phyloP scores from a whole-genome alignment of 2,888 invertebrate genomes.

The Tetragnatha montana region DNA sequence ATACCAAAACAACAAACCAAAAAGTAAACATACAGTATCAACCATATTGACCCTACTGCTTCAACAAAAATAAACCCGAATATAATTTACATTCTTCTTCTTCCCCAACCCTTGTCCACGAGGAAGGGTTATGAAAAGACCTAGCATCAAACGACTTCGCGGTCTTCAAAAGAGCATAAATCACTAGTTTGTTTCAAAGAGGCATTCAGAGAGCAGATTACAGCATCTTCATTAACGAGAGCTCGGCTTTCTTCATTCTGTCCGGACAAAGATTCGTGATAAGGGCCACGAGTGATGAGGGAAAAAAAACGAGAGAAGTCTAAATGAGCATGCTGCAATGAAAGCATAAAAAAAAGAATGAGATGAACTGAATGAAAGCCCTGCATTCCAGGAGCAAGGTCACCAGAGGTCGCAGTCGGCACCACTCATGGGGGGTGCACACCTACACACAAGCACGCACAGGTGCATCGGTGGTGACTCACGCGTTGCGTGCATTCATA shows the following conservation, averaged over 20 bases:
- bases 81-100: background rate
- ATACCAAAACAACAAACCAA: too few species aligned
- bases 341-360: slow-evolving; percentile 11
- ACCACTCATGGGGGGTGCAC: slow-evolving; percentile 36
- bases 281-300: slow-evolving; percentile 4
- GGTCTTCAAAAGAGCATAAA: background rate
- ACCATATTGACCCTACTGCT: too few species aligned
- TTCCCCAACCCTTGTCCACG: background rate
- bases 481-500: slow-evolving; percentile 42
- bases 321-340: slow-evolving; percentile 16
- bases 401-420: slow-evolving; percentile 55
- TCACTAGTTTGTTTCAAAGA: slow-evolving; percentile 27
- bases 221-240: slow-evolving; percentile 51
- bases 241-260: slow-evolving; percentile 18
- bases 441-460: slow-evolving; percentile 65
- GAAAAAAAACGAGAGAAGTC: slow-evolving; percentile 10
- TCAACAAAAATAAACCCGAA: too few species aligned
- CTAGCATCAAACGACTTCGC: background rate
- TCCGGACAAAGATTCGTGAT: slow-evolving; percentile 36
- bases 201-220: background rate
- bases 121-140: background rate
- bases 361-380: slow-evolving; percentile 52
- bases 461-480: slow-evolving; percentile 50
- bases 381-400: slow-evolving; percentile 69
- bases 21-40: too few species aligned